Evolutionary conservation across 2,888 invertebrate genomes (phyloP), one percentile per base, ranked within the genome.

Genomic region (Oegoconia quadripuncta): DNA sequence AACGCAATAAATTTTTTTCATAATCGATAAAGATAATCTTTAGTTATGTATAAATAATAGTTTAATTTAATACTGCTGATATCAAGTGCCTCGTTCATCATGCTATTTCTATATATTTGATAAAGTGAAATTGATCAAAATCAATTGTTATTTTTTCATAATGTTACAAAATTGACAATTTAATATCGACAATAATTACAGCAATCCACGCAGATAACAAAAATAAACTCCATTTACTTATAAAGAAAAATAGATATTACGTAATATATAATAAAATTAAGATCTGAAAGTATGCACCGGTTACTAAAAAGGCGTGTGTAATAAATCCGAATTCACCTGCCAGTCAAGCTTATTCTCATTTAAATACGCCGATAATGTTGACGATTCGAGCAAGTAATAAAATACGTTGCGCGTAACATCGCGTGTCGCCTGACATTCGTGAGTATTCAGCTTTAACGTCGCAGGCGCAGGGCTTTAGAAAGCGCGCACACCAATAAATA

Each of bases 401-500:
- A 70, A 57, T 56, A 59, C 49, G 41, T 17, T n/a, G 34, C 41
- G 44, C 48, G 52, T 59, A 63, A 64, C 64, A 68, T 78, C 58
- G 75, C 73, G 71, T 79, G 77, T 73, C 74, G 63, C 55, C 66
- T 69, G 69, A 70, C 74, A 70, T 69, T 72, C 62, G 74, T 73
- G 68, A 64, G 67, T 57, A 59, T 62, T 60, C 59, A 57, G 72
- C 65, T 64, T 70, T 64, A 64, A 44, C 48, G 44, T 48, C 46
- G 46, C 46, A 48, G 37, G 34, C 34, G 55, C 59, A 50, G 44
- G 54, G 64, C 67, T 68, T 68, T 81, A 82, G 83, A 84, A 83
- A 86, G 82, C 73, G 74, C 64, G 64, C 68, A 60, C 67, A 72
- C 77, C 74, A 77, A 83, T 84, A 86, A 84, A 87, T 83, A 83